A percentile compares a stretch with the other conserved stretches of the same genome.
Conservation (phyloP, 30 jellyfish, hydroid and myxozoan genomes). For the Chironex yamaguchii region DNA sequence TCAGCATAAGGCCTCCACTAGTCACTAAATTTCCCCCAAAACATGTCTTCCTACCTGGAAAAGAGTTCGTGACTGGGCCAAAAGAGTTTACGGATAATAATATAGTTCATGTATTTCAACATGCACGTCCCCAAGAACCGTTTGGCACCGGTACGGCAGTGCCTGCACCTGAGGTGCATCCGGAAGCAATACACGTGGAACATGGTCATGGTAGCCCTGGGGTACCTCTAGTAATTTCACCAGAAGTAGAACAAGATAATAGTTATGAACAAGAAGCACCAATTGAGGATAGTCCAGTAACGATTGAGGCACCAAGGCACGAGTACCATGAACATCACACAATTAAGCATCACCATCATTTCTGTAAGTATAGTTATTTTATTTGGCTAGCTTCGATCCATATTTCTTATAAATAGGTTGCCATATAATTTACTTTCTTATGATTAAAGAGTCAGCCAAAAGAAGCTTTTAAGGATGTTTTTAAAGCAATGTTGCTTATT, state of each 20-base stretch:
- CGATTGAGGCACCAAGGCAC: conserved; percentile 77
- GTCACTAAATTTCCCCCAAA: conserved; percentile 64
- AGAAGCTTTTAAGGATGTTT: no score
- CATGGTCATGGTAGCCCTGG: neutral
- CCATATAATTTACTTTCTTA: no score
- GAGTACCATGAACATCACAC: conserved; percentile 84
- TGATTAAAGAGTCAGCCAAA: no score
- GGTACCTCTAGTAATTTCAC: neutral
- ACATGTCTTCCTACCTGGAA: conserved; percentile 78
- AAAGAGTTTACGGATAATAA: conserved; percentile 61
- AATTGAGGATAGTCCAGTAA: conserved; percentile 44
- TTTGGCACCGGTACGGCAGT: neutral
- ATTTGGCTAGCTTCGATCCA: no score
- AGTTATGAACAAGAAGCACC: conserved; percentile 13
- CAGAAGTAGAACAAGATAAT: neutral
- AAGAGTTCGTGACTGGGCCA: conserved; percentile 76
- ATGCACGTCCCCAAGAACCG: conserved; percentile 25
- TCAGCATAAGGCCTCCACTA: conserved; percentile 47
- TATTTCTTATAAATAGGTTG: no score
- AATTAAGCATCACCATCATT: conserved; percentile 79
- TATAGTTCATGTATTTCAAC: conserved; percentile 63
- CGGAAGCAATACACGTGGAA: neutral
- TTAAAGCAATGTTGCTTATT: no score
- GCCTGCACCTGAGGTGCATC: conserved; percentile 2
- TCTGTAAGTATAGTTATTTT: conserved; percentile 9